Percentiles rank a stretch among this genome's conserved stretches.
phyloP scores from a whole-genome alignment of 53 echinoderm and acorn worm species.

The Luidia sarsii region DNA sequence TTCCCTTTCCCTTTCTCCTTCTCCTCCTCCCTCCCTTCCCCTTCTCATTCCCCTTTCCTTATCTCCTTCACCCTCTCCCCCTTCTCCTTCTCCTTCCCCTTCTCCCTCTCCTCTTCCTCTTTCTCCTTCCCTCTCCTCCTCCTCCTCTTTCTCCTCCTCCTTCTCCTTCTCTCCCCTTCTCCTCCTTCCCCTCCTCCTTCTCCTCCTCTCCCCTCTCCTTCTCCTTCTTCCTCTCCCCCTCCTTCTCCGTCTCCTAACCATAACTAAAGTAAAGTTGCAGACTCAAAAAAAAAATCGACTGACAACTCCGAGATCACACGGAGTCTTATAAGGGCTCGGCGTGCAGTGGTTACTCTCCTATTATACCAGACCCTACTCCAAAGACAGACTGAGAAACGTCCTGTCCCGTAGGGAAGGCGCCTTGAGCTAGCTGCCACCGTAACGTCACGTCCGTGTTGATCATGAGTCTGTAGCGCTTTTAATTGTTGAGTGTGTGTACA shows the following conservation, averaged over 20 bases:
- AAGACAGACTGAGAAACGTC: too few relatives aligned
- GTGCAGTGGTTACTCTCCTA: too few relatives aligned
- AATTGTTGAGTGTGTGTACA: too few relatives aligned
- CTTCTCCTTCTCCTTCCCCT: neutral
- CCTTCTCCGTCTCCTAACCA: neutral
- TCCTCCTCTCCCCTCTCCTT: neutral
- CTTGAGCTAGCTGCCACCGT: too few relatives aligned
- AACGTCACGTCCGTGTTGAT: too few relatives aligned
- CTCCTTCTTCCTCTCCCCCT: neutral
- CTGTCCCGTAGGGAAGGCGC: too few relatives aligned
- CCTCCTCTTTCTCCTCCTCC: constrained; percentile 16
- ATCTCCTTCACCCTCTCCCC: neutral
- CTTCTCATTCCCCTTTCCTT: neutral
- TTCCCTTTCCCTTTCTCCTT: neutral
- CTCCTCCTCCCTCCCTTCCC: neutral
- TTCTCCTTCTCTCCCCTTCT: constrained; percentile 2
- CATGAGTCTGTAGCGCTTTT: too few relatives aligned
- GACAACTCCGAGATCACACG: too few relatives aligned
- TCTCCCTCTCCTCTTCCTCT: neutral
- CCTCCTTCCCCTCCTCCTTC: neutral
- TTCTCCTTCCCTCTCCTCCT: constrained; percentile 10
- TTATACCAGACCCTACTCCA: too few relatives aligned
- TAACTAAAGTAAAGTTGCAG: neutral
- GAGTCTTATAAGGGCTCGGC: too few relatives aligned
- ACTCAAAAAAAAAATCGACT: neutral